phyloP scores from a whole-genome alignment of 23 tunicate species.

The Clavelina lepadiformis region DNA sequence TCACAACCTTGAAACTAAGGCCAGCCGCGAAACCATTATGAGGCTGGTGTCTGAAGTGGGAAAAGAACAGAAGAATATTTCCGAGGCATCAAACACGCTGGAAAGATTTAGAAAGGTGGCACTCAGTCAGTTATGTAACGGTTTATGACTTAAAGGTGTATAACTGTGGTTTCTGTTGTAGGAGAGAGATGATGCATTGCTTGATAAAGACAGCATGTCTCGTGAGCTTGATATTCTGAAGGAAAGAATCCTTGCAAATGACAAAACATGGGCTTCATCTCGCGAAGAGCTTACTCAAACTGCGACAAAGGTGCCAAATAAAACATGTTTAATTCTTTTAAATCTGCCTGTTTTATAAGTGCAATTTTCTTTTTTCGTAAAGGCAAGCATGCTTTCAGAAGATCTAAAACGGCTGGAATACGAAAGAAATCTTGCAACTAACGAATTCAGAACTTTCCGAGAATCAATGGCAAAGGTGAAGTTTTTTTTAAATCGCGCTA shows the following conservation, averaged over 20 bases:
- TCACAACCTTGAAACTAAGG: slow-evolving; percentile 71
- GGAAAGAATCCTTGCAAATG: slow-evolving; percentile 56
- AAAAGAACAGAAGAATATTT: slow-evolving; percentile 75
- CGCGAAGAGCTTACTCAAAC: slow-evolving; percentile 69
- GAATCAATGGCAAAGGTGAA: slow-evolving; percentile 75
- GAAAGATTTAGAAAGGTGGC: slow-evolving; percentile 9
- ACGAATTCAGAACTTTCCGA: slow-evolving; percentile 64
- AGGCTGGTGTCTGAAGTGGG: slow-evolving; percentile 87
- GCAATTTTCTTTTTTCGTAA: background rate
- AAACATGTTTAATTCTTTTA: too few species aligned
- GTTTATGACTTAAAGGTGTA: too few species aligned
- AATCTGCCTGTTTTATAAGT: background rate
- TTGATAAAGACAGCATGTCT: slow-evolving; percentile 57
- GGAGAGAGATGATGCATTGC: slow-evolving; percentile 71
- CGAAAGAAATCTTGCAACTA: slow-evolving; percentile 44
- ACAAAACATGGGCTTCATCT: slow-evolving; percentile 70
- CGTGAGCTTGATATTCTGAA: slow-evolving; percentile 61
- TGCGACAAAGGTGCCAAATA: slow-evolving; percentile 26
- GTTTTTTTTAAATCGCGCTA: background rate
- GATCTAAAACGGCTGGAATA: slow-evolving; percentile 61
- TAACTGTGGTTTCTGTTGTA: background rate
- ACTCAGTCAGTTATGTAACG: background rate
- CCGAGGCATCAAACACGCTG: slow-evolving; percentile 31
- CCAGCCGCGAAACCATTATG: slow-evolving; percentile 93
- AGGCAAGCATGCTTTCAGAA: slow-evolving; percentile 48